These are phyloP conservation scores for Notothenia rossii DNA, from an alignment of 2,113 vertebrate genomes.

Conservation along the genomic window DNA sequence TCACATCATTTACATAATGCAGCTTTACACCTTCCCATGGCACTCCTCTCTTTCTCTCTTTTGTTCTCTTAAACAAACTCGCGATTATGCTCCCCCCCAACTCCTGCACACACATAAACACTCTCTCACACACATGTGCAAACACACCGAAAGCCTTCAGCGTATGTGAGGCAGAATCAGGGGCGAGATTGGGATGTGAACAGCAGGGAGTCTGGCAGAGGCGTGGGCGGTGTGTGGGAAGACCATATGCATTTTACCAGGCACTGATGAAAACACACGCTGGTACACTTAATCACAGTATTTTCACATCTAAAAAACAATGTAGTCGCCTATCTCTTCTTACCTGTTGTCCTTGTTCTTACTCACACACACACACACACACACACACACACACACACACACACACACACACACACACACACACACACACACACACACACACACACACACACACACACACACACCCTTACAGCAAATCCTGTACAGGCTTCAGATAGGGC, in stretches of 20 bases:
- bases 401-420: neutral
- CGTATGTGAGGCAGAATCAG: conserved; percentile 44
- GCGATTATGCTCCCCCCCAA: neutral
- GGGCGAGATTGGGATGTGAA: conserved; percentile 67
- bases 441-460: neutral
- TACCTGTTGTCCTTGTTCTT: conserved; percentile 1
- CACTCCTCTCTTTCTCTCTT: conserved; percentile 34
- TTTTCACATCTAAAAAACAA: conserved; percentile 37
- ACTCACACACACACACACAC: conserved; percentile 17
- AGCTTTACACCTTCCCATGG: conserved; percentile 42
- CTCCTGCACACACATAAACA: neutral
- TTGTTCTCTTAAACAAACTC: conserved; percentile 51
- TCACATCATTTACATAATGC: conserved; percentile 61
- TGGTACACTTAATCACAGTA: conserved; percentile 47
- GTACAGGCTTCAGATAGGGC: conserved; percentile 55
- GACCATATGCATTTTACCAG: conserved; percentile 76
- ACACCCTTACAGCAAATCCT: conserved; percentile 43
- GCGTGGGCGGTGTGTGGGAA: conserved; percentile 77
- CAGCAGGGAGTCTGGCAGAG: conserved; percentile 74
- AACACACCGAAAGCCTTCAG: conserved; percentile 42
- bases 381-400: too few relatives aligned
- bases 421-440: neutral
- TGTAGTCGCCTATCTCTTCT: conserved; percentile 7
- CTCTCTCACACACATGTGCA: conserved; percentile 12
- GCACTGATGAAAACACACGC: conserved; percentile 57